Evolutionary conservation across 2,113 vertebrate species (phyloP).

Genomic region (Ophthalmolycus amberensis): DNA sequence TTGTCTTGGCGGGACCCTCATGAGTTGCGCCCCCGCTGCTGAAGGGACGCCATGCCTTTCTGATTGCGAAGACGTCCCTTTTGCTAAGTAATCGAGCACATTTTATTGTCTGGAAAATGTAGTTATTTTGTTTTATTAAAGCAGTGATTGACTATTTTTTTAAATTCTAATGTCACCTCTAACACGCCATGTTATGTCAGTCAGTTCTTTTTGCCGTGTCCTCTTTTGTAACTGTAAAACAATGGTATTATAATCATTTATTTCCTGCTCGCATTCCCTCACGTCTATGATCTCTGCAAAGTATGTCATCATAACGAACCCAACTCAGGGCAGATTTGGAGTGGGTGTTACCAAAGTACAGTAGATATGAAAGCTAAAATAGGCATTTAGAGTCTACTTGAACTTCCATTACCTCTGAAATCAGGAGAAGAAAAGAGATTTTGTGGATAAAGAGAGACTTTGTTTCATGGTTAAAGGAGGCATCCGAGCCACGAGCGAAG

Average conservation of each 20-base stretch:
- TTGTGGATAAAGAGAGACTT: slow-evolving; percentile 72
- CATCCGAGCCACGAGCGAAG: slow-evolving; percentile 63
- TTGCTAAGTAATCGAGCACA: slow-evolving; percentile 57
- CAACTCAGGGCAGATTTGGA: slow-evolving; percentile 2
- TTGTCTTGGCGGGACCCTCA: slow-evolving; percentile 78
- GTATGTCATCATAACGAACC: slow-evolving; percentile 9
- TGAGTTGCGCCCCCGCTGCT: slow-evolving; percentile 82
- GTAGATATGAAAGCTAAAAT: slow-evolving; percentile 18
- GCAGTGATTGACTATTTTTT: slow-evolving; percentile 11
- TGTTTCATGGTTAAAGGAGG: slow-evolving; percentile 75
- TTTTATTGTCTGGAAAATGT: slow-evolving; percentile 51
- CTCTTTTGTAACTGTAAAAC: neutral
- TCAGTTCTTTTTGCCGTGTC: neutral
- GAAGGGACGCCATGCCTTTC: slow-evolving; percentile 76
- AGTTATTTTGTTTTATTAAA: slow-evolving; percentile 27
- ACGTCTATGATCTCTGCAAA: neutral
- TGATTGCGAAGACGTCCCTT: slow-evolving; percentile 79
- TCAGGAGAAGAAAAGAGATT: slow-evolving; percentile 43
- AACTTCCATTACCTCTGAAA: slow-evolving; percentile 36
- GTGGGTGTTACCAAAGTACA: neutral
- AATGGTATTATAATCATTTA: neutral
- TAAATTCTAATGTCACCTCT: slow-evolving; percentile 3
- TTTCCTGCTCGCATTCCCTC: slow-evolving; percentile 2
- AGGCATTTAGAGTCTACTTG: slow-evolving; percentile 36
- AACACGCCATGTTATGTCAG: neutral